Evolutionary conservation across 2,888 invertebrate species (phyloP), one percentile per base, ranked within the genome.

Genomic region (Polyploca ridens): DNA sequence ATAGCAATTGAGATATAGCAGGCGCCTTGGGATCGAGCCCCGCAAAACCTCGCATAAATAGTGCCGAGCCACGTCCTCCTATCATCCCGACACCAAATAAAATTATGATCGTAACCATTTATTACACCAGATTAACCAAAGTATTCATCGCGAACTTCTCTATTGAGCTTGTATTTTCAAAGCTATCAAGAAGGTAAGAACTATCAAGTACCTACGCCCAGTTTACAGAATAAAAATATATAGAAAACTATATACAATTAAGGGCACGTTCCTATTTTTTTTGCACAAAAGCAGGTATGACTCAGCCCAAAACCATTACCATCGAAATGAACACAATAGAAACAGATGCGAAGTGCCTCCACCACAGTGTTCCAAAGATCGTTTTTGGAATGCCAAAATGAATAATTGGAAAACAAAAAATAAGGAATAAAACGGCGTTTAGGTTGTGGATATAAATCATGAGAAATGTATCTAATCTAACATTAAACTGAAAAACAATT

Each of bases 1-100:
- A 91, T 91, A 87, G 87, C 89, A 87, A 91, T 89, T 88, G 89
- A 90, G 90, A 91, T 90, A 88, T 84, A 86, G 85, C 83, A 85
- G 83, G 84, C 87, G 86, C 85, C 84, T 84, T 83, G 85, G 82
- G 85, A 87, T 85, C 79, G 81, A 35, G 72, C 80, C 79, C 76
- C 71, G 78, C 81, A 85, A 88, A 87, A 88, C 86, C 86, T 88
- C 87, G 79, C 87, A 90, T 90, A 90, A 90, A 91, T 90, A 89
- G 84, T 73, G 77, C 66, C 74, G 80, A 84, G 86, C 78, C 75
- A 77, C 82, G 79, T 82, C 80, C 78, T 82, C 81, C 85, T 88
- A 84, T 87, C 88, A 86, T 83, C 82, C 80, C 79, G 84, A 83
- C 84, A 84, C 85, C 82, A 84, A 86, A 87, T 83, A 85, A 90